Conservation (phyloP, 2,113 vertebrate species). For the Dipodomys stephensi region DNA sequence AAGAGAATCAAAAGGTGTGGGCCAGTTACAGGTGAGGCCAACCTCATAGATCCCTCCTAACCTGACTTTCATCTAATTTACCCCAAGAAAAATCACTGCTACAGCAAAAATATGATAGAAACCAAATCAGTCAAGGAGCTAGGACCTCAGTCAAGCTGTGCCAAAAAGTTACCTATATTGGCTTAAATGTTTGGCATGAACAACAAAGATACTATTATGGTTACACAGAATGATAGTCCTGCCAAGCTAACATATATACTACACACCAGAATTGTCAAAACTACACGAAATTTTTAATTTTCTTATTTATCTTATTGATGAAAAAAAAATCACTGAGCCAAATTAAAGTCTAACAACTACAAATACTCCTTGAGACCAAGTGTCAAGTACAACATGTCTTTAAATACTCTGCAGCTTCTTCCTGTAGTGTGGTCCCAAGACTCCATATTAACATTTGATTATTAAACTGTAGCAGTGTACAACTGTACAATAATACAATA, state of each 20-base stretch:
- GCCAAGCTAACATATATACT: background rate
- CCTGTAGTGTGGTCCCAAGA: background rate
- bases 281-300: constrained; percentile 27
- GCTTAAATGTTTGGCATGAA: background rate
- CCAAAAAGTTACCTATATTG: too few relatives aligned
- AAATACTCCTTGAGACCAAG: background rate
- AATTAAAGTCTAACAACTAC: background rate
- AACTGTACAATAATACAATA: background rate
- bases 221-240: constrained; percentile 3
- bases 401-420: background rate
- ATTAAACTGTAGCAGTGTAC: background rate
- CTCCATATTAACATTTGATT: background rate
- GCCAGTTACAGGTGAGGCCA: too few relatives aligned
- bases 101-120: background rate
- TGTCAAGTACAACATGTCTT: background rate
- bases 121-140: background rate
- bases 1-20: too few relatives aligned
- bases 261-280: constrained; percentile 18
- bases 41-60: too few relatives aligned
- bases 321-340: background rate
- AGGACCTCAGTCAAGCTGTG: too few relatives aligned
- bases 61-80: too few relatives aligned
- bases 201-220: background rate
- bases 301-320: background rate
- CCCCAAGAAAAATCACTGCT: background rate